A percentile compares a stretch with the other conserved stretches of the same genome.
Conservation (phyloP, 2,113 vertebrate genomes). For the Isurus oxyrinchus region DNA sequence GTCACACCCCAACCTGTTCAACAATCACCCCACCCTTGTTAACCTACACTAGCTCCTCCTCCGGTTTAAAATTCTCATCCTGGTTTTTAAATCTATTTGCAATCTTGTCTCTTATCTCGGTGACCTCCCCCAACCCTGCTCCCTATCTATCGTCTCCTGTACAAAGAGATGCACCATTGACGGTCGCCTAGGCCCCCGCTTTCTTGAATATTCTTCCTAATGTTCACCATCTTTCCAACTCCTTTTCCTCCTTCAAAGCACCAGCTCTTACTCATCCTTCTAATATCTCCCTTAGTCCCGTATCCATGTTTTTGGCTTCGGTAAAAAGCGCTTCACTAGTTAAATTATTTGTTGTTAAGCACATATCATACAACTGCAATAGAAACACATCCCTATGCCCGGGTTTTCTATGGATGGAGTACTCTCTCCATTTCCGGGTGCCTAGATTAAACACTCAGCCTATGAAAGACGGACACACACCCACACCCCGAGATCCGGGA, state of each 20-base stretch:
- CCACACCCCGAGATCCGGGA: background rate
- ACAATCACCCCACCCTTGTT: too few relatives aligned
- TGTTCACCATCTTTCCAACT: background rate
- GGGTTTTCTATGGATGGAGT: background rate
- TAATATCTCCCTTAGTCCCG: background rate
- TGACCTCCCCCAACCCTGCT: background rate
- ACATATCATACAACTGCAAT: background rate
- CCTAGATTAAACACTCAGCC: background rate
- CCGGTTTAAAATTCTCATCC: background rate
- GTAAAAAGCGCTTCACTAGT: too few relatives aligned
- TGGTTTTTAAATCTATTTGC: background rate
- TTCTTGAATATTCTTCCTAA: background rate
- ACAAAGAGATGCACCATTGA: background rate
- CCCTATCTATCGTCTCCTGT: background rate
- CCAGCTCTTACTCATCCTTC: background rate
- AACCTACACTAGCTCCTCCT: background rate
- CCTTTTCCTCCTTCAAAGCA: background rate
- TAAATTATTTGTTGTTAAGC: background rate
- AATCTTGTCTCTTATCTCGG: background rate
- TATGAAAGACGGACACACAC: slow-evolving; percentile 25
- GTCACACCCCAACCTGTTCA: background rate
- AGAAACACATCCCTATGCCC: background rate
- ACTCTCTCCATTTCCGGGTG: slow-evolving; percentile 3
- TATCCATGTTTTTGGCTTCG: background rate
- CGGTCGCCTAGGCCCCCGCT: background rate